Evolutionary conservation across 2,113 vertebrate genomes (phyloP).

Genomic region (Psephotus haematonotus): DNA sequence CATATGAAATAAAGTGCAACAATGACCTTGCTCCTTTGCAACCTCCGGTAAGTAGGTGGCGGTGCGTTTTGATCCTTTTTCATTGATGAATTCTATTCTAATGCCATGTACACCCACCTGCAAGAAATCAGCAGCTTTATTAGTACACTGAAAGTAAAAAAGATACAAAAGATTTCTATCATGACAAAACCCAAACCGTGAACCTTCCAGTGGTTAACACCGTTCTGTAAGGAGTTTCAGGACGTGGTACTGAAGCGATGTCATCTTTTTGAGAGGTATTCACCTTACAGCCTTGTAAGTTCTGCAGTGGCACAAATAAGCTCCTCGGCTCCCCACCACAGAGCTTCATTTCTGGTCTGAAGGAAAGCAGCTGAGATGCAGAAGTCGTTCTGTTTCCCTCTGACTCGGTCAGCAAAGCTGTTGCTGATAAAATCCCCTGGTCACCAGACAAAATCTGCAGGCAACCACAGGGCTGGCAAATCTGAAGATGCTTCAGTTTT

Average conservation of each 20-base stretch:
- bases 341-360: neutral
- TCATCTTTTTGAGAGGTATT: neutral
- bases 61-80: constrained; percentile 99
- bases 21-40: constrained; percentile 99
- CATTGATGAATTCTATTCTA: constrained; percentile 99
- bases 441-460: neutral
- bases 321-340: neutral
- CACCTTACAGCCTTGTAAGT: neutral
- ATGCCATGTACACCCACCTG: constrained; percentile 99
- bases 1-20: constrained; percentile 80
- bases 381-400: constrained; percentile 2
- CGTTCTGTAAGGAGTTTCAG: neutral
- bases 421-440: neutral
- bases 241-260: neutral
- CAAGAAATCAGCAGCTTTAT: constrained; percentile 76
- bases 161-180: constrained; percentile 19
- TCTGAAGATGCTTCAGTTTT: neutral
- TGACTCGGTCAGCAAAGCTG: neutral
- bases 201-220: neutral
- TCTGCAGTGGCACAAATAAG: neutral
- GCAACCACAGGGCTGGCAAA: neutral
- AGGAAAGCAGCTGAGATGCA: constrained; percentile 7
- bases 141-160: constrained; percentile 47
- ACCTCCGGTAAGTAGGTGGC: constrained; percentile 99
- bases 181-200: neutral